These are phyloP conservation scores for Diloba caeruleocephala DNA, from an alignment of 2,888 invertebrate species.

Conservation along the genomic window DNA sequence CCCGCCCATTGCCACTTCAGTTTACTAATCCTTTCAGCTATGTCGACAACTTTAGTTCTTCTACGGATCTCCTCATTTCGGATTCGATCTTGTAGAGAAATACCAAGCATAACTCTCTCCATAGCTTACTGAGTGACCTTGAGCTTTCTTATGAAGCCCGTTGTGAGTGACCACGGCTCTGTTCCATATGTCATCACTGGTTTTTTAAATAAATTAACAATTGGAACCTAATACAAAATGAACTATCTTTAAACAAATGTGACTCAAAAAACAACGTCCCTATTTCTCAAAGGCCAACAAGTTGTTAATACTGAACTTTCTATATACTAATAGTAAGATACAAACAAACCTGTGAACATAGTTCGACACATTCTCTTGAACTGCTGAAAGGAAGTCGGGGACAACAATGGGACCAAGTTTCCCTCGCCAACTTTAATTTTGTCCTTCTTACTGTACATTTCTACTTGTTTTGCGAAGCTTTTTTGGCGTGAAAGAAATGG, in stretches of 20 bases:
- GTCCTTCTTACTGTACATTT: constrained; percentile 35
- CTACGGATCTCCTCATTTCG: no score
- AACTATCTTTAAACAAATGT: constrained; percentile 7
- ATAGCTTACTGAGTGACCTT: no score
- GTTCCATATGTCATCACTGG: no score
- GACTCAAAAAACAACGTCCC: constrained; percentile 21
- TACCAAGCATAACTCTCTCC: no score
- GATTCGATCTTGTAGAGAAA: no score
- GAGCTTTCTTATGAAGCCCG: no score
- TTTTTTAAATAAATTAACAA: not conserved
- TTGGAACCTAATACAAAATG: constrained; percentile 1
- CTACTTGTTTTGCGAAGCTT: constrained; percentile 30
- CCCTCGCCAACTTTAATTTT: constrained; percentile 52
- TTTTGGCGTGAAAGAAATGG: constrained; percentile 30
- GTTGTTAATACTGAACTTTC: constrained; percentile 47
- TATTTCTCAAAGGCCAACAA: constrained; percentile 42
- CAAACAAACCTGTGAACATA: constrained; percentile 47
- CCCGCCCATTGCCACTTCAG: no score
- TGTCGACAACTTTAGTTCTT: no score
- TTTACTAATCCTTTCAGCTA: no score
- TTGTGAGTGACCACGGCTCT: no score
- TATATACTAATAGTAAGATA: constrained; percentile 49
- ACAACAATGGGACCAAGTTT: constrained; percentile 49
- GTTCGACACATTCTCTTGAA: constrained; percentile 50
- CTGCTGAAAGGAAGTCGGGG: constrained; percentile 35